Evolutionary conservation across 2,797 vertebrate species (phyloP), one percentile per base, ranked within the genome.

Genomic region (Urocyon cinereoargenteus): DNA sequence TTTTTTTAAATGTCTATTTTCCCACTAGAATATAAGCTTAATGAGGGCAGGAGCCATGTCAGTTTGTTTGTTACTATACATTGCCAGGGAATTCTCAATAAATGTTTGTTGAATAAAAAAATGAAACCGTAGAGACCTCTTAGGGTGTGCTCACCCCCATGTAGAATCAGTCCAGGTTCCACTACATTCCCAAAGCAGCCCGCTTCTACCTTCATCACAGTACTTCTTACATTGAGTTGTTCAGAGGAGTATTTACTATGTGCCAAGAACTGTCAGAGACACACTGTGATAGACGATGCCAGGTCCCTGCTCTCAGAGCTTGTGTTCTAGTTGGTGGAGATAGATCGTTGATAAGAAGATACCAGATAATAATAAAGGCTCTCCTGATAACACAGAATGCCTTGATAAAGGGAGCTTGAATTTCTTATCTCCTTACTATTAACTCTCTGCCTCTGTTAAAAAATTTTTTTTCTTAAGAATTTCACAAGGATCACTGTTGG

Each of bases 71-170:
- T 26, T 78, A 85, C 53, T 59, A 1, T 81, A 45, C 73, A 70
- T 34, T 49, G 34, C 18, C 24, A 90, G 31, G 59, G 6, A 28
- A 72, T 40, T 51, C 91, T 86, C 26, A 5, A 21, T 59, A 79
- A 87, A 85, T 81, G 34, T 68, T 92, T 86, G 28, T 36, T 90
- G 59, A 92, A 40, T 82, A 66, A 91, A 53, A 55, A 93, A 49
- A 40, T 34, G 45, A 97, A 81, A 79, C 34, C 55, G 31, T 2
- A 61, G 31, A 79, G 70, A 57, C 28, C 53, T 61, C 40, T 21
- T 40, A 79, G 26, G n/a, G 11, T 61, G 5, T 51, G 19, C 68
- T 77, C 34, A 19, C 57, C 7, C 51, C 57, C 64, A 10, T 6
- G 9, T 88, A 24, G 28, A 91, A 24, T 21, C 85, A n/a, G 12